A percentile compares a stretch with the other conserved stretches of the same genome.
phyloP scores from a whole-genome alignment of 1,140 invertebrate species.

The Drosophila saltans region DNA sequence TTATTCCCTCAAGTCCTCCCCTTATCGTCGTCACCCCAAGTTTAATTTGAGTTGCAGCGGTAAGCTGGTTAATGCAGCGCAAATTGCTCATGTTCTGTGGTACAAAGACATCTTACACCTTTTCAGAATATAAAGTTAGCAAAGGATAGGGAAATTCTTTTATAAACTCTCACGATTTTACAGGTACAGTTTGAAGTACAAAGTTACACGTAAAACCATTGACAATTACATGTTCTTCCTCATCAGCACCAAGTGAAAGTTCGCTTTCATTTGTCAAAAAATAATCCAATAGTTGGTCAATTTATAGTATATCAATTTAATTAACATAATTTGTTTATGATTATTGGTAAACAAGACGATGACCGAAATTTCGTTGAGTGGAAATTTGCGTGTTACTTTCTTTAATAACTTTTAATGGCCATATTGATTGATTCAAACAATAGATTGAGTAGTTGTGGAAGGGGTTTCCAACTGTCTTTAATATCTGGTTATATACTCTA shows the following conservation, averaged over 20 bases:
- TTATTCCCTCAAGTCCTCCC: neutral
- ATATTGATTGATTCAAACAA: conserved; percentile 52
- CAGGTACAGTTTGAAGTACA: too few relatives aligned
- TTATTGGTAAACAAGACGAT: conserved; percentile 64
- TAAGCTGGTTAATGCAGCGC: conserved; percentile 65
- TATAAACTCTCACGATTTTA: neutral
- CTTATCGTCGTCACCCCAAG: neutral
- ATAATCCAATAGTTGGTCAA: conserved; percentile 9
- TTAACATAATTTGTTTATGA: conserved; percentile 75
- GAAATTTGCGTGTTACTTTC: conserved; percentile 64
- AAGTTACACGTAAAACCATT: neutral
- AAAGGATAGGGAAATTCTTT: neutral
- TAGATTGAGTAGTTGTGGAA: conserved; percentile 1
- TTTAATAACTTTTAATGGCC: conserved; percentile 49
- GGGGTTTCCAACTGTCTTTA: neutral
- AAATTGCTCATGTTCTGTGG: conserved; percentile 67
- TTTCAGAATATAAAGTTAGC: neutral
- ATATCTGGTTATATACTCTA: neutral
- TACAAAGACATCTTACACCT: conserved; percentile 44
- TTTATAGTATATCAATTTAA: conserved; percentile 67
- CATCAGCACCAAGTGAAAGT: neutral
- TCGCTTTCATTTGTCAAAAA: neutral
- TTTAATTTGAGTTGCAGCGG: neutral
- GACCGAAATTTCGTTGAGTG: conserved; percentile 41
- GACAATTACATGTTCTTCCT: neutral